Conservation (phyloP, 2,113 vertebrate genomes). For the Myrmecobius fasciatus region DNA sequence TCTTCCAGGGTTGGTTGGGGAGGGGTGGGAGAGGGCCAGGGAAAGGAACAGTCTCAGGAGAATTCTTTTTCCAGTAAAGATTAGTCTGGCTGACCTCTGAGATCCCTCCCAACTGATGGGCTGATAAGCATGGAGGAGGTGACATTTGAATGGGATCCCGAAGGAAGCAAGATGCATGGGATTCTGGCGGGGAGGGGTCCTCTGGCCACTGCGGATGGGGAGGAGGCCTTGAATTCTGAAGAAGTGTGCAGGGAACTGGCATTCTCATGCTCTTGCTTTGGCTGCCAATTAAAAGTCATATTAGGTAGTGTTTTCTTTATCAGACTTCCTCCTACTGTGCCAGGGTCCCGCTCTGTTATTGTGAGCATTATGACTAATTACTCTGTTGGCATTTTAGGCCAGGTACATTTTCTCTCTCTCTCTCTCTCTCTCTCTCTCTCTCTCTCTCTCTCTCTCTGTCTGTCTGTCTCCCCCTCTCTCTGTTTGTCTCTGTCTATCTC, state of each 20-base stretch:
- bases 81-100: background rate
- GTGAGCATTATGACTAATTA: constrained; percentile 75
- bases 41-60: background rate
- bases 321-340: constrained; percentile 78
- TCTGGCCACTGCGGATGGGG: constrained; percentile 30
- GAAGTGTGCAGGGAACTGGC: constrained; percentile 54
- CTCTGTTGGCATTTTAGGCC: constrained; percentile 75
- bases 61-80: background rate
- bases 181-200: constrained; percentile 40
- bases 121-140: background rate
- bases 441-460: no score
- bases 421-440: no score
- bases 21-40: background rate
- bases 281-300: constrained; percentile 81
- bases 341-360: constrained; percentile 59
- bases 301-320: constrained; percentile 78
- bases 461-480: no score
- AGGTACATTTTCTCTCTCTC: background rate
- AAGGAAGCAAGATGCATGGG: constrained; percentile 56
- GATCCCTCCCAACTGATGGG: background rate
- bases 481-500: no score
- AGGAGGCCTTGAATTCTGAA: constrained; percentile 62
- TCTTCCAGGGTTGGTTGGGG: background rate
- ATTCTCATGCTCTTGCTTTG: constrained; percentile 66
- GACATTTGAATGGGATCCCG: background rate